These are phyloP conservation scores for Apocheima hispidaria DNA, from an alignment of 2,888 invertebrate species.

Conservation along the genomic window DNA sequence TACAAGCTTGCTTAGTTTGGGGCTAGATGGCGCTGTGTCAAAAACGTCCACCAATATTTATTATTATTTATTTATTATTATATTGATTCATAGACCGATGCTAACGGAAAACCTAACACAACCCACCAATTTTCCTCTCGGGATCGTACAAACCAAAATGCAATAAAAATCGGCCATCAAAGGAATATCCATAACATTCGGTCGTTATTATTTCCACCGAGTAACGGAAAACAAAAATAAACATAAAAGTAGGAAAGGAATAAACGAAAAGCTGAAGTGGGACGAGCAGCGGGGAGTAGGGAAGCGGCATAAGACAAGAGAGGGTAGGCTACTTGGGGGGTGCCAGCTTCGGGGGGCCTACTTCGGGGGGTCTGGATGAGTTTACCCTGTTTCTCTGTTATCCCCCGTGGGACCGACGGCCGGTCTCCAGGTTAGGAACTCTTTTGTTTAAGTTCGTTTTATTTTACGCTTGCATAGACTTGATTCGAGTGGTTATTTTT, in stretches of 20 bases:
- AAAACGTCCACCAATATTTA: too few relatives aligned
- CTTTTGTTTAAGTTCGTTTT: slow-evolving; percentile 77
- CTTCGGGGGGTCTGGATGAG: slow-evolving; percentile 39
- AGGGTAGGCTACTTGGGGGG: slow-evolving; percentile 42
- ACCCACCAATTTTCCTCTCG: slow-evolving; percentile 30
- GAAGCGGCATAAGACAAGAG: slow-evolving; percentile 58
- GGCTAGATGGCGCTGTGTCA: too few relatives aligned
- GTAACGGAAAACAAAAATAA: slow-evolving; percentile 85
- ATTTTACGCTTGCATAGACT: slow-evolving; percentile 65
- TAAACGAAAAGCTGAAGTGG: slow-evolving; percentile 83
- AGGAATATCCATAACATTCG: slow-evolving; percentile 61
- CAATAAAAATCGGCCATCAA: slow-evolving; percentile 37
- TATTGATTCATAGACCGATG: slow-evolving; percentile 10
- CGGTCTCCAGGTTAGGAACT: slow-evolving; percentile 60
- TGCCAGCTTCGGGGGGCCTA: slow-evolving; percentile 13
- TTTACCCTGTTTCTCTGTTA: slow-evolving; percentile 47
- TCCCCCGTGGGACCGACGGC: slow-evolving; percentile 32
- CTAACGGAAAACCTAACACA: slow-evolving; percentile 10
- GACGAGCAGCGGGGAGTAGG: slow-evolving; percentile 72
- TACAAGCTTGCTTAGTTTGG: too few relatives aligned
- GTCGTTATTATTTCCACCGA: slow-evolving; percentile 80
- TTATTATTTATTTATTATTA: too few relatives aligned
- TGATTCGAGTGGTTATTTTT: slow-evolving; percentile 49
- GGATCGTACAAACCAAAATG: slow-evolving; percentile 40
- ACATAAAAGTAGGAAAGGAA: slow-evolving; percentile 80